These are phyloP conservation scores for Dinomys branickii DNA, from an alignment of 2,113 vertebrate genomes.

Conservation along the genomic window DNA sequence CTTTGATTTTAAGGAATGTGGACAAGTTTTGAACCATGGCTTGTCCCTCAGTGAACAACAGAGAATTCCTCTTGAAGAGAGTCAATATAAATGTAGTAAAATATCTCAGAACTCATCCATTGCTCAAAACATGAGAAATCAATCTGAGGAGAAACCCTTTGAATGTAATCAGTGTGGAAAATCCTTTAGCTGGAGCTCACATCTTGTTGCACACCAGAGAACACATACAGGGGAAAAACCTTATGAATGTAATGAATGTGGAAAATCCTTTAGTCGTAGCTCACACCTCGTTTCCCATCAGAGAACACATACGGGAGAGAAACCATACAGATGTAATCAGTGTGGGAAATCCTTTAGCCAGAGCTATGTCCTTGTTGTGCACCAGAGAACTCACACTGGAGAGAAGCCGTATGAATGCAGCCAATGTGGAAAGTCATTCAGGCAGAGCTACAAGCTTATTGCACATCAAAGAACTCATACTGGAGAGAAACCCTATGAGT, in stretches of 20 bases:
- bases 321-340: conserved; percentile 77
- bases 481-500: conserved; percentile 80
- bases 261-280: conserved; percentile 77
- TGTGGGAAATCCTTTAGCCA: conserved; percentile 80
- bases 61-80: conserved; percentile 37
- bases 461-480: conserved; percentile 81
- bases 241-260: conserved; percentile 76
- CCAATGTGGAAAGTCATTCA: conserved; percentile 87
- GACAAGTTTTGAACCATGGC: conserved; percentile 48
- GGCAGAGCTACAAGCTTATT: conserved; percentile 92
- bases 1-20: conserved; percentile 60
- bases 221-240: conserved; percentile 80
- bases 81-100: conserved; percentile 55
- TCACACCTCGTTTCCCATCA: conserved; percentile 77
- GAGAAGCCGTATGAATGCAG: conserved; percentile 75
- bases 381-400: conserved; percentile 79
- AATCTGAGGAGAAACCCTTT: conserved; percentile 76
- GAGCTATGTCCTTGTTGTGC: conserved; percentile 76
- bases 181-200: conserved; percentile 76
- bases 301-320: conserved; percentile 77
- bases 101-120: not conserved
- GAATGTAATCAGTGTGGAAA: conserved; percentile 76
- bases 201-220: conserved; percentile 77
- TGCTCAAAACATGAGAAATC: conserved; percentile 47
- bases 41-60: conserved; percentile 31